phyloP scores from a whole-genome alignment of 2,888 invertebrate species.

The Drosophila mimetica region DNA sequence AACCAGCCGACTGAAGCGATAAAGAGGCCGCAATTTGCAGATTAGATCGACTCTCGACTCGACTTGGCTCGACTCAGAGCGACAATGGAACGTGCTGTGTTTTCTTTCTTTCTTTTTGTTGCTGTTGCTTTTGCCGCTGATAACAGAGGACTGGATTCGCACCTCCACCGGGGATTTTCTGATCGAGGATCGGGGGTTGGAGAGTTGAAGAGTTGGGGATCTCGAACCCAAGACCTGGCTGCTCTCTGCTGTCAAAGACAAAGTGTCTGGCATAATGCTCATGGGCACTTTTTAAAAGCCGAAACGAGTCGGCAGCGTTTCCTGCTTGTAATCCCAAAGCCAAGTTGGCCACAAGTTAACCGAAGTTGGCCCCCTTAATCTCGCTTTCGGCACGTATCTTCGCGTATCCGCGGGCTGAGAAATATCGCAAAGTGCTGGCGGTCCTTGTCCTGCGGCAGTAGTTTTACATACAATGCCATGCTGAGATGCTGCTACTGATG shows the following conservation, averaged over 20 bases:
- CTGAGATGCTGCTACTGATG: constrained; percentile 38
- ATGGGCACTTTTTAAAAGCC: constrained; percentile 71
- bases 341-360: constrained; percentile 9
- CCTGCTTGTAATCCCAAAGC: constrained; percentile 64
- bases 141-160: constrained; percentile 52
- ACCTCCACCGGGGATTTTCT: constrained; percentile 1
- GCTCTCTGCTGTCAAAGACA: constrained; percentile 67
- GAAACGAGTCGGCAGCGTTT: constrained; percentile 69
- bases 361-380: constrained; percentile 64
- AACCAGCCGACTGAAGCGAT: background rate
- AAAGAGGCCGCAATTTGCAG: constrained; percentile 35
- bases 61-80: constrained; percentile 53
- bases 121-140: constrained; percentile 52
- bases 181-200: background rate
- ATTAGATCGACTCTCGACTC: constrained; percentile 63
- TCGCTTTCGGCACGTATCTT: constrained; percentile 64
- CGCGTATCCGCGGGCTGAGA: background rate
- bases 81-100: constrained; percentile 76
- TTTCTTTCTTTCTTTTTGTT: background rate
- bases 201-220: too few relatives aligned
- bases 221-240: background rate
- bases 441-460: constrained; percentile 61
- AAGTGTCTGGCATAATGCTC: constrained; percentile 78
- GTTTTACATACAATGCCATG: constrained; percentile 75
- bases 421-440: constrained; percentile 60